Evolutionary conservation across 2,888 invertebrate species (phyloP).

Genomic region (Meta bourneti): DNA sequence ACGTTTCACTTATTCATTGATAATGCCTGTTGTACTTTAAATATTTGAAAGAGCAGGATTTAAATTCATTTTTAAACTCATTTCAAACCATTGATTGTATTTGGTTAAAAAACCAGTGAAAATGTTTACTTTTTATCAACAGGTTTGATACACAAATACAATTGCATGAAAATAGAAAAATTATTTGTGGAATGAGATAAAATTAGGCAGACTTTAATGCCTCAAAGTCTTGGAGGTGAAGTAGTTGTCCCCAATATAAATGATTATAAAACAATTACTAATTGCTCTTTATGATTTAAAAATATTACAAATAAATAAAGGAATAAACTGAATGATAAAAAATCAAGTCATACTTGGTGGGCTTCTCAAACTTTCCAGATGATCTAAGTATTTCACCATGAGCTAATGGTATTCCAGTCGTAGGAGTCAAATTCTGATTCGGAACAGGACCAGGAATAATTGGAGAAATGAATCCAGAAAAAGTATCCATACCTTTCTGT

Average conservation of each 20-base stretch:
- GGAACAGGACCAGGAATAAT: conserved; percentile 25
- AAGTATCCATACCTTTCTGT: conserved; percentile 40
- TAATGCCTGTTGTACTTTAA: too few species aligned
- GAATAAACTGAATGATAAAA: background rate
- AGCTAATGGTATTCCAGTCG: conserved; percentile 79
- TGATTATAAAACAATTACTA: background rate
- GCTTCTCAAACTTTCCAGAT: conserved; percentile 92
- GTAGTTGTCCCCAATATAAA: background rate
- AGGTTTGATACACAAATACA: too few species aligned
- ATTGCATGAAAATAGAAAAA: too few species aligned
- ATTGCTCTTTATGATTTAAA: background rate
- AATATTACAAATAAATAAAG: background rate
- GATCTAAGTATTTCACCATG: conserved; percentile 93
- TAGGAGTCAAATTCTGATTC: conserved; percentile 20
- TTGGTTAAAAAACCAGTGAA: too few species aligned
- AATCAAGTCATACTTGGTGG: conserved; percentile 84
- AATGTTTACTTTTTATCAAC: too few species aligned
- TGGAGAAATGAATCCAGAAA: conserved; percentile 45
- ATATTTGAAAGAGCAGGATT: too few species aligned
- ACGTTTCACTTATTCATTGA: too few species aligned
- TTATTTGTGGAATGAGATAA: too few species aligned
- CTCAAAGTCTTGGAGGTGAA: background rate
- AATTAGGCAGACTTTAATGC: too few species aligned
- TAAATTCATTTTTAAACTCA: too few species aligned
- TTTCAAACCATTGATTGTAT: too few species aligned